These are phyloP conservation scores for Pectinophora gossypiella DNA, from an alignment of 1,140 invertebrate species.

Conservation along the genomic window DNA sequence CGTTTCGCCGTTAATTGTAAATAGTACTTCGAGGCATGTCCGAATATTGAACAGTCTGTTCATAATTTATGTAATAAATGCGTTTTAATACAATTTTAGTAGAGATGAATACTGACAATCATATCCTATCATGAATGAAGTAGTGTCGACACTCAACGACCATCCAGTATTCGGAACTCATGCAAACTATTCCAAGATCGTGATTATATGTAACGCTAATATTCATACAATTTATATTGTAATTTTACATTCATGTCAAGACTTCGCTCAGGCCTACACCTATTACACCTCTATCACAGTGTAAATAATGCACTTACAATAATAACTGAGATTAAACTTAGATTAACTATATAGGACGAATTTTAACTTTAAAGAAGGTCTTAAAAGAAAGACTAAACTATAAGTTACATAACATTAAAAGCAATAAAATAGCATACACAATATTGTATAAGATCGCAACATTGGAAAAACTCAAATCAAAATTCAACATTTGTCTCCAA, in stretches of 20 bases:
- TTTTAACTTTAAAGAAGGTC: slow-evolving; percentile 22
- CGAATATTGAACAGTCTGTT: no score
- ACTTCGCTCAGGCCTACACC: slow-evolving; percentile 47
- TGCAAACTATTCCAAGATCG: no score
- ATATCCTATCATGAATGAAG: no score
- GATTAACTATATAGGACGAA: slow-evolving; percentile 25
- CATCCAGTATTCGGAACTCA: no score
- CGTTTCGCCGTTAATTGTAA: background rate
- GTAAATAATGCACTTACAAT: slow-evolving; percentile 71
- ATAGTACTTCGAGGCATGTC: background rate
- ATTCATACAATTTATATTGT: slow-evolving; percentile 4
- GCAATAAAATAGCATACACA: slow-evolving; percentile 36
- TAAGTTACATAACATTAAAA: slow-evolving; percentile 35
- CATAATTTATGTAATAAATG: no score
- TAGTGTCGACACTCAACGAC: no score
- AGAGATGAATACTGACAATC: no score
- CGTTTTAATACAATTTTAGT: no score
- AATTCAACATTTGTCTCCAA: slow-evolving; percentile 23
- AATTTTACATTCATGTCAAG: slow-evolving; percentile 49
- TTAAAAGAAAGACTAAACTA: no score
- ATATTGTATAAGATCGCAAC: no score
- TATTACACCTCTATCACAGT: slow-evolving; percentile 71
- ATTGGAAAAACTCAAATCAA: no score
- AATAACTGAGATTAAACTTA: slow-evolving; percentile 39
- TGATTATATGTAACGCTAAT: background rate